Evolutionary conservation across 1,140 invertebrate genomes (phyloP), one percentile per base, ranked within the genome.

Genomic region (Hesperophylax magnus): DNA sequence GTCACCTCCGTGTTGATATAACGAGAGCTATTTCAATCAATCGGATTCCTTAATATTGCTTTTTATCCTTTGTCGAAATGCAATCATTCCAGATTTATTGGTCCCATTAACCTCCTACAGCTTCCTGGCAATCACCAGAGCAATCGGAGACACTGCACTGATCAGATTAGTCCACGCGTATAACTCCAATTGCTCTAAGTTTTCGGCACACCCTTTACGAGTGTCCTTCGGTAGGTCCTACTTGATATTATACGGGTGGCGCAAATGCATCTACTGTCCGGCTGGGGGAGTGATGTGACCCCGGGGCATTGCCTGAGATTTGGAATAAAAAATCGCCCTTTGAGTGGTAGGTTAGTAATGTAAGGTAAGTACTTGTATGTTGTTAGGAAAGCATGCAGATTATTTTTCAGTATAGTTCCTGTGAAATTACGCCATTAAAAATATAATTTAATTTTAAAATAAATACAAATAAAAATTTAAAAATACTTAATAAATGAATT

Each of bases 261-360:
- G 79, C 77, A 79, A 80, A 81, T 81, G 82, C 80, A 81, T 77
- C 76, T 67, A 79, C 77, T 81, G 82, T 84, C 82, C 82, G 47
- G 79, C 53, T 31, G 61, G 76, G 56, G 60, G 77, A 84, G 72
- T 84, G 82, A 84, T 84, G 82, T 77, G 82, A 84, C 82, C 82
- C 82, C 17, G 22, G 82, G 82, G 82, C 58, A 77, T 83, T 84
- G 56, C 78, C 80, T 63, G 71, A 84, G 82, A 81, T 83, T 83
- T 83, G 69, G 79, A 81, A 83, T 83, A 83, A 81, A 83, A 80
- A 80, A 80, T 75, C 54, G 56, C 67, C 58, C 71, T 56, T 24
- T 69, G 18, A 69, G 52, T 69, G 17, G 52, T 78, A 56, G 52
- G 77, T 56, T 27, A 15, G 56, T 17, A 17, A 27, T 63, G 22